phyloP scores from a whole-genome alignment of 1,140 invertebrate species.

The Calliopsis andreniformis region DNA sequence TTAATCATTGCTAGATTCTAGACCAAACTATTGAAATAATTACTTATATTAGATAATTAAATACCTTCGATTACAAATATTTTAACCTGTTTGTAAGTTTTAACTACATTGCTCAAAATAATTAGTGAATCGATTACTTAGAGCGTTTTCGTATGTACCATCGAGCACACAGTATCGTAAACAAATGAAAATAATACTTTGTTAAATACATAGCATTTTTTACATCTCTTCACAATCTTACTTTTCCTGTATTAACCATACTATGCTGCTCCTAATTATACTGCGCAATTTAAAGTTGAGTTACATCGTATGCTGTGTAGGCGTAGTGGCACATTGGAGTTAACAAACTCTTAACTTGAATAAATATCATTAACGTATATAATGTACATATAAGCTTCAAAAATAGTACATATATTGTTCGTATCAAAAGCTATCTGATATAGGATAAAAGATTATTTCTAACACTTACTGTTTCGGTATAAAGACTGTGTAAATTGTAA shows the following conservation, averaged over 20 bases:
- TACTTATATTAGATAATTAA: not conserved
- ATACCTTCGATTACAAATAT: not conserved
- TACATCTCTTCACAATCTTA: no score
- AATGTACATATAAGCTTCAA: not conserved
- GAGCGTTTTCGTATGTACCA: not conserved
- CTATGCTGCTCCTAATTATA: no score
- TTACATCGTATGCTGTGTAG: not conserved
- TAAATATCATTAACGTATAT: not conserved
- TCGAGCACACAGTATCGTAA: not conserved
- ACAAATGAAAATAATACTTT: not conserved
- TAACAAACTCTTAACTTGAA: not conserved
- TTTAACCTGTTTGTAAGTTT: not conserved
- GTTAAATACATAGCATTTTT: not conserved
- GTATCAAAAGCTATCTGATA: not conserved
- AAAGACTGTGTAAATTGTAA: not conserved
- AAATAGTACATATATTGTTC: not conserved
- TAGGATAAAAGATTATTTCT: not conserved
- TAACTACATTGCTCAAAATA: not conserved
- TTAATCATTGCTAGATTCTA: constrained; percentile 1
- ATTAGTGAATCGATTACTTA: not conserved
- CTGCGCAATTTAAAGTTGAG: not conserved
- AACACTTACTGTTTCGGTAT: no score
- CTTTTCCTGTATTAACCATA: not conserved
- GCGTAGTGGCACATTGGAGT: not conserved
- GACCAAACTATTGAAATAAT: not conserved